A percentile compares a stretch with the other conserved stretches of the same genome.
Evolutionary conservation across 2,888 invertebrate species (phyloP).

Genomic region (Pachydiplax longipennis): DNA sequence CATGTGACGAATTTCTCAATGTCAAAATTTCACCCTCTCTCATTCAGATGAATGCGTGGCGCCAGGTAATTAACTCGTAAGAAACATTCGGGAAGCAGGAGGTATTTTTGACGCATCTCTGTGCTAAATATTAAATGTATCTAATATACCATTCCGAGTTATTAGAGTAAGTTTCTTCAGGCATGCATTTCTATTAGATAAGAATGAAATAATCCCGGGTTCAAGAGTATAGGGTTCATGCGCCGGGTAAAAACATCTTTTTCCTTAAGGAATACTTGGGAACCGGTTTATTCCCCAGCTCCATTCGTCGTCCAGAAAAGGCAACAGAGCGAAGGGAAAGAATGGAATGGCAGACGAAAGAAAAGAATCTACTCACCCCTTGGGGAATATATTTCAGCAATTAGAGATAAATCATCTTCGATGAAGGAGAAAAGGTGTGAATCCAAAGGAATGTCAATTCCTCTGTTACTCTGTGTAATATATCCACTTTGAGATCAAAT

Average conservation of each 20-base stretch:
- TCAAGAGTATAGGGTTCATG: background rate
- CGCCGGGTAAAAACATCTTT: background rate
- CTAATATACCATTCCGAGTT: too few relatives aligned
- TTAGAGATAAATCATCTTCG: background rate
- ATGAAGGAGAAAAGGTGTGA: background rate
- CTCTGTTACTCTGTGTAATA: too few relatives aligned
- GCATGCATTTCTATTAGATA: too few relatives aligned
- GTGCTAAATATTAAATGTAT: too few relatives aligned
- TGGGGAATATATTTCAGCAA: background rate
- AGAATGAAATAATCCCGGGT: background rate
- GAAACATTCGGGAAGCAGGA: background rate
- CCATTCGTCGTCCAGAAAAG: background rate
- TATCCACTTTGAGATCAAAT: too few relatives aligned
- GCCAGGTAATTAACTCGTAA: background rate
- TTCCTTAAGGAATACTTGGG: background rate
- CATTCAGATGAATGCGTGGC: background rate
- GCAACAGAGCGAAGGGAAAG: background rate
- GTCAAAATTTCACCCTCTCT: background rate
- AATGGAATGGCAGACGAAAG: background rate
- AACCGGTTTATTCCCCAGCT: background rate
- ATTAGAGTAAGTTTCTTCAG: too few relatives aligned
- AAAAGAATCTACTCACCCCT: background rate
- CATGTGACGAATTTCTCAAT: background rate
- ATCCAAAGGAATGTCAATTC: too few relatives aligned
- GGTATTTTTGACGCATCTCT: background rate